Evolutionary conservation across 2,888 invertebrate genomes (phyloP).

Genomic region (Drosophila eohydei): DNA sequence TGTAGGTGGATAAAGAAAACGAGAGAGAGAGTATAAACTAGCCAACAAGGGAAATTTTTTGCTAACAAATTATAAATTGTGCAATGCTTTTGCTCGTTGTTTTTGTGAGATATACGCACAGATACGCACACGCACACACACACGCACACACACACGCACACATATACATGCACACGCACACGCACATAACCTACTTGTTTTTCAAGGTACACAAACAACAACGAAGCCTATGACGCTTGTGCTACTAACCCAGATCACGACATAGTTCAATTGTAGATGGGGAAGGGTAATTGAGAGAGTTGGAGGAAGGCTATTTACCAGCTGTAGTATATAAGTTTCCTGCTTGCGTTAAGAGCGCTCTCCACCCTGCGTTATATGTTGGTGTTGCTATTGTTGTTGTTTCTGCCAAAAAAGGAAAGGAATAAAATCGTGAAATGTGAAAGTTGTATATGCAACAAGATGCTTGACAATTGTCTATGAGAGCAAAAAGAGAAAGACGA

Average conservation of each 20-base stretch:
- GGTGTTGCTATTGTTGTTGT: conserved; percentile 15
- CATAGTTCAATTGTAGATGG: conserved; percentile 3
- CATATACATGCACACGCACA: not conserved
- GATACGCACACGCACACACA: not conserved
- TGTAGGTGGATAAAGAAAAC: conserved; percentile 40
- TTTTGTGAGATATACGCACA: conserved; percentile 11
- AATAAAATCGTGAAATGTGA: conserved; percentile 49
- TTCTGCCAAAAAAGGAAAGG: conserved; percentile 59
- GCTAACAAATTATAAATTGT: conserved; percentile 33
- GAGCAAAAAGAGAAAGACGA: conserved; percentile 42
- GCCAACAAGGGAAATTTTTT: conserved; percentile 38
- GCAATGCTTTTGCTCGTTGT: conserved; percentile 22
- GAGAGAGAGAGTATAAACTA: conserved; percentile 36
- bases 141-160: not conserved
- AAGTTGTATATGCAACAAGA: conserved; percentile 36
- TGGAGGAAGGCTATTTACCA: conserved; percentile 17
- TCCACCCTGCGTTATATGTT: conserved; percentile 10
- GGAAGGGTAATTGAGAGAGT: not conserved
- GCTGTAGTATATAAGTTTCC: conserved; percentile 40
- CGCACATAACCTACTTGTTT: conserved; percentile 13
- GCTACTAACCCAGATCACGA: conserved; percentile 49
- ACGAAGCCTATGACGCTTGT: conserved; percentile 46
- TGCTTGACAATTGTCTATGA: conserved; percentile 45
- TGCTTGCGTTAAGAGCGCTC: conserved; percentile 8
- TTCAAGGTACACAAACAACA: conserved; percentile 46